Evolutionary conservation across 2,113 vertebrate genomes (phyloP).

Genomic region (Scophthalmus maximus): DNA sequence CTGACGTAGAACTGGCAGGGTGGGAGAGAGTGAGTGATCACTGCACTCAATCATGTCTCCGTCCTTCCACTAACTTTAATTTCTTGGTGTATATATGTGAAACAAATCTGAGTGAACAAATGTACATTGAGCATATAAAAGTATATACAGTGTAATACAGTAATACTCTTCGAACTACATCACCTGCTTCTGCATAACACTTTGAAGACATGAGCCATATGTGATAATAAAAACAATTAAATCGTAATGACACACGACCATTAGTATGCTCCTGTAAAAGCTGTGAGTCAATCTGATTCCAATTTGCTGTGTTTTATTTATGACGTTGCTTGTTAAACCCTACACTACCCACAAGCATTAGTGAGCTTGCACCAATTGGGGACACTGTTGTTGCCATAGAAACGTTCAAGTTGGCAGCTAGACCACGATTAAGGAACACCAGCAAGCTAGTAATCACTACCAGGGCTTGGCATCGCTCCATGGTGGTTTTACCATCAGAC

Average conservation of each 20-base stretch:
- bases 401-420: constrained; percentile 45
- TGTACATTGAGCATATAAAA: not conserved
- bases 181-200: constrained; percentile 19
- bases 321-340: constrained; percentile 54
- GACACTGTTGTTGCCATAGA: constrained; percentile 64
- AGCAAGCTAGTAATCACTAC: constrained; percentile 8
- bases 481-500: not conserved
- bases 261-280: constrained; percentile 39
- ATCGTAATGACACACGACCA: constrained; percentile 47
- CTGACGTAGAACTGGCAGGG: constrained; percentile 7
- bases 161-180: constrained; percentile 27
- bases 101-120: constrained; percentile 10
- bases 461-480: not conserved
- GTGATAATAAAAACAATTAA: constrained; percentile 56
- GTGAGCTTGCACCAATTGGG: constrained; percentile 28
- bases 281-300: constrained; percentile 47
- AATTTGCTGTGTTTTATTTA: constrained; percentile 64
- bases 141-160: not conserved
- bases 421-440: constrained; percentile 17
- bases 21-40: constrained; percentile 17
- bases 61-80: constrained; percentile 24
- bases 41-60: constrained; percentile 28
- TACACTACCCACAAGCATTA: constrained; percentile 55
- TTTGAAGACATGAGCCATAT: not conserved
- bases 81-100: constrained; percentile 19